Evolutionary conservation across 2,888 invertebrate species (phyloP), one percentile per base, ranked within the genome.

Genomic region (Thyatira batis): DNA sequence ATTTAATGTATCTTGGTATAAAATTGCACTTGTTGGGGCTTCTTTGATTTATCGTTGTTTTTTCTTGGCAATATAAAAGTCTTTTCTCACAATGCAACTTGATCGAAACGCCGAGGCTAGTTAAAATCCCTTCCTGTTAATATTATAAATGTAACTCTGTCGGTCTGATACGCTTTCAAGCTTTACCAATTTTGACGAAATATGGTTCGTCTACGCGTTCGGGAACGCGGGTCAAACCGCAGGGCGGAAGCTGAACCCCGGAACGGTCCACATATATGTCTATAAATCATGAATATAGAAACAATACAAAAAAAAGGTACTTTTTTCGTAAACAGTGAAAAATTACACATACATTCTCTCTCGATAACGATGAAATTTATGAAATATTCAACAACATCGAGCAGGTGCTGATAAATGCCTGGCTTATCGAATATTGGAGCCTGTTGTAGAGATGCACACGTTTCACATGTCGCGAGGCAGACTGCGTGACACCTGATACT

Each of bases 401-500:
- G 13, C 20, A 8, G 27, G 28, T 59, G 39, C 27, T 48, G 55
- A 44, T 56, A 44, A 57, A 11, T 20, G 56, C 50, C 51, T 11
- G 45, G 25, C 55, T 61, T 46, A 67, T 57, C 49, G 49, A 49
- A 54, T n/a, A 54, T 20, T 44, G 45, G n/a, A 51, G 45, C n/a
- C 56, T 53, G 50, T 49, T 43, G 44, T 44, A 33, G 45, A 30
- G 39, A 50, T 54, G 58, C 45, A 50, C 48, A 54, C 60, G 65
- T 50, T 63, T 51, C 71, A 72, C 58, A 64, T 69, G 72, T 63
- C 54, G 57, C 50, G 44, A 52, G 45, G 28, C 13, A 66, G 60
- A 55, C 59, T 44, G 30, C 50, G 49, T 11, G 67, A 65, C 56
- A 74, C 57, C 57, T 67, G 76, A 71, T 67, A 70, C 53, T 13